Conservation (phyloP, 37 sponge, comb jelly and placozoan species). For the Axinella damicornis region DNA sequence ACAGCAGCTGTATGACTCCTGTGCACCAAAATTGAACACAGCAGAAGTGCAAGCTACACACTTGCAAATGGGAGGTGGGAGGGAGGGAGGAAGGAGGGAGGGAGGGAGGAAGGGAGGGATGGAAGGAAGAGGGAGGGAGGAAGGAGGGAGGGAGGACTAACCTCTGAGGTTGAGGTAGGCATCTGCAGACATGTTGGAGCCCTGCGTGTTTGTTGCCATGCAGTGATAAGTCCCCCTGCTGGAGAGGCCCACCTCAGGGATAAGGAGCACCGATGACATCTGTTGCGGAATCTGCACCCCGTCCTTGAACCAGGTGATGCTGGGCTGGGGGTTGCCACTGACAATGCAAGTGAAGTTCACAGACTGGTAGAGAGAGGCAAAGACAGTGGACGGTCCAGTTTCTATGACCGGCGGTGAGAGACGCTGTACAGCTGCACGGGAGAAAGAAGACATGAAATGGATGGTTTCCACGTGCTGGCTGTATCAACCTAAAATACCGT, state of each 20-base stretch:
- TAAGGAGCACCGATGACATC: background rate
- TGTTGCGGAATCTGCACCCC: background rate
- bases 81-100: conserved; percentile 2
- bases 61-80: conserved; percentile 2
- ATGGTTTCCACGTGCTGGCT: too few relatives aligned
- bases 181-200: background rate
- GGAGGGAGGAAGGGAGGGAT: background rate
- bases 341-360: conserved; percentile 37
- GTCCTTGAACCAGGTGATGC: conserved; percentile 67
- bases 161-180: conserved; percentile 34
- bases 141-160: background rate
- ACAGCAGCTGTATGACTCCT: too few relatives aligned
- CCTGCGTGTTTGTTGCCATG: conserved; percentile 27
- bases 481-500: too few relatives aligned
- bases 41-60: too few relatives aligned
- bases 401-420: background rate
- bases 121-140: conserved; percentile 14
- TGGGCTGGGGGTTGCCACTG: conserved; percentile 39
- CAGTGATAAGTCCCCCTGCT: conserved; percentile 48
- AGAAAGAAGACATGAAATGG: background rate
- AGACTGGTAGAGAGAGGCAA: conserved; percentile 1
- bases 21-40: too few relatives aligned
- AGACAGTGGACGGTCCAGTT: background rate
- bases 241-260: conserved; percentile 18
- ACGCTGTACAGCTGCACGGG: background rate